A percentile compares a stretch with the other conserved stretches of the same genome.
Conservation (phyloP, 2,113 vertebrate species). For the Heterotis niloticus region DNA sequence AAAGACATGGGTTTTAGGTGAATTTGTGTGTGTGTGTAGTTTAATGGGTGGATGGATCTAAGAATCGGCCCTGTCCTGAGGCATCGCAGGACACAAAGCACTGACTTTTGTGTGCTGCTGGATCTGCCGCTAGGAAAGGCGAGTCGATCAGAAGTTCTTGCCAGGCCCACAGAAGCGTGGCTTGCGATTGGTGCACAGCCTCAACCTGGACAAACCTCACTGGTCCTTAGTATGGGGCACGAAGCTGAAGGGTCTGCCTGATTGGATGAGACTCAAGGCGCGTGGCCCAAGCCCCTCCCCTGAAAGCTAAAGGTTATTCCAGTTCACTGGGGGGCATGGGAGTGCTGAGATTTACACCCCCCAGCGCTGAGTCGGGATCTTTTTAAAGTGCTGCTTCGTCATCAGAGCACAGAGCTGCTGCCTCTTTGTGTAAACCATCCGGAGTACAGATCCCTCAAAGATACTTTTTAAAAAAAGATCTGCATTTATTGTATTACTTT, state of each 20-base stretch:
- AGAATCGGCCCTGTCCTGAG: no score
- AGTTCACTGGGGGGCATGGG: neutral
- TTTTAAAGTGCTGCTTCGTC: neutral
- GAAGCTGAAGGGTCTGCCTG: neutral
- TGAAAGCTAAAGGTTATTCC: constrained; percentile 9
- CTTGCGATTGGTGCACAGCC: neutral
- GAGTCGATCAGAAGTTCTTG: no score
- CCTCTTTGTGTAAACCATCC: no score
- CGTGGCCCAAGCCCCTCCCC: neutral
- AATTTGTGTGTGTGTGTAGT: no score
- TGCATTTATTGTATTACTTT: neutral
- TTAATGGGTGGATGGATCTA: no score
- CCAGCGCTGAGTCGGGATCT: neutral
- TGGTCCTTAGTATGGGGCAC: neutral
- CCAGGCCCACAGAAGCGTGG: neutral
- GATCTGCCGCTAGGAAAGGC: no score
- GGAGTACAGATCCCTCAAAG: no score
- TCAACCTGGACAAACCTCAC: neutral
- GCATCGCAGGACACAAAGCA: no score
- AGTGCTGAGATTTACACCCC: constrained; percentile 1
- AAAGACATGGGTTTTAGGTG: no score
- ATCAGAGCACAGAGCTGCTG: neutral
- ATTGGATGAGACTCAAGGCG: constrained; percentile 7
- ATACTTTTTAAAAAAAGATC: neutral
- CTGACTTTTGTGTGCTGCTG: no score